Percentiles rank a stretch among this genome's conserved stretches.
Evolutionary conservation across 2,888 invertebrate genomes (phyloP).

Genomic region (Carabus problematicus): DNA sequence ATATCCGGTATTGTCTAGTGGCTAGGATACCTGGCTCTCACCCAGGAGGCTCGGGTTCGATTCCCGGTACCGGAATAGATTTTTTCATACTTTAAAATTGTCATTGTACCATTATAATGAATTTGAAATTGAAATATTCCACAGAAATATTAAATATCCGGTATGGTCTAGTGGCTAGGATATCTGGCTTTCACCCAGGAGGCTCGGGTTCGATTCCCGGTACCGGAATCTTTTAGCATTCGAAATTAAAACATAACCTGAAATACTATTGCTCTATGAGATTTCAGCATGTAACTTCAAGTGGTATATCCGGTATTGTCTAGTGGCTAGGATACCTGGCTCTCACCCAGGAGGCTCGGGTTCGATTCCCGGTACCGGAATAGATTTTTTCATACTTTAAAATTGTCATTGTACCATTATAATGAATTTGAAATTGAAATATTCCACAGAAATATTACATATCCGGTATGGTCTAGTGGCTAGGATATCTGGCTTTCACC

Average conservation of each 20-base stretch:
- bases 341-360: slow-evolving; percentile 77
- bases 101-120: too few relatives aligned
- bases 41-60: slow-evolving; percentile 78
- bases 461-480: slow-evolving; percentile 71
- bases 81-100: too few relatives aligned
- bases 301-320: slow-evolving; percentile 54
- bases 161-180: slow-evolving; percentile 20
- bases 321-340: too few relatives aligned
- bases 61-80: slow-evolving; percentile 71
- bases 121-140: too few relatives aligned
- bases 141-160: too few relatives aligned
- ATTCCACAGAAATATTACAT: too few relatives aligned
- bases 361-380: slow-evolving; percentile 77
- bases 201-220: slow-evolving; percentile 79
- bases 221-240: slow-evolving; percentile 62
- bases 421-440: too few relatives aligned
- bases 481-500: slow-evolving; percentile 77
- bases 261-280: too few relatives aligned
- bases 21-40: slow-evolving; percentile 51
- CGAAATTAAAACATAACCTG: too few relatives aligned
- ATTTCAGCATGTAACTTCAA: too few relatives aligned
- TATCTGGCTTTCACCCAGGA: slow-evolving; percentile 64
- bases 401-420: too few relatives aligned
- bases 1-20: slow-evolving; percentile 17
- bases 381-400: too few relatives aligned